Conservation (phyloP, 2,888 invertebrate genomes). For the Ptilodon capucinus region DNA sequence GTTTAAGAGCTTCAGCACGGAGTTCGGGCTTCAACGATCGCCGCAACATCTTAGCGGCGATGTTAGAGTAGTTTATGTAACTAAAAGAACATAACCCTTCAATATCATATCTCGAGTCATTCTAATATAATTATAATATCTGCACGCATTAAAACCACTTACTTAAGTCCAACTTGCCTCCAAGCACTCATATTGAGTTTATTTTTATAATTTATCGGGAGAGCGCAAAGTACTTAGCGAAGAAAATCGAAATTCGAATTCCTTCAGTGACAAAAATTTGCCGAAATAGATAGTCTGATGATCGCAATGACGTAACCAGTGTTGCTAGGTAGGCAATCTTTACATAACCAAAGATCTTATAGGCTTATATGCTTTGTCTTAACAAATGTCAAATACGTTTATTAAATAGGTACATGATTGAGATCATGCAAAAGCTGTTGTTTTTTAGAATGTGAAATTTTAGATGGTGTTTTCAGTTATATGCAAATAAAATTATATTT, state of each 20-base stretch:
- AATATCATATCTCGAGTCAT: neutral
- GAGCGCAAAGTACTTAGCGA: slow-evolving; percentile 2
- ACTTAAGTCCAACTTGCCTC: slow-evolving; percentile 94
- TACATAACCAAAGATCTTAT: no score
- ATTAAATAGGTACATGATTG: no score
- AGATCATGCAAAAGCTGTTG: no score
- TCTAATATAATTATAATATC: neutral
- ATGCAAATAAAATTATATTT: no score
- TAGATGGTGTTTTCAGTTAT: no score
- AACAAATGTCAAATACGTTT: no score
- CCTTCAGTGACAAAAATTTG: neutral
- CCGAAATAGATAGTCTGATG: neutral
- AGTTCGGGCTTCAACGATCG: slow-evolving; percentile 90
- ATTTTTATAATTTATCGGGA: slow-evolving; percentile 11
- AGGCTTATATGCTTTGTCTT: no score
- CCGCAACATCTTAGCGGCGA: slow-evolving; percentile 93
- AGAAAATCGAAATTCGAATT: slow-evolving; percentile 19
- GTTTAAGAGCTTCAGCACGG: slow-evolving; percentile 87
- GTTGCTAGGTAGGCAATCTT: no score
- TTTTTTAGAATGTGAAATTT: no score
- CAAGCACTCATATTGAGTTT: slow-evolving; percentile 86
- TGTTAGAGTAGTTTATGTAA: slow-evolving; percentile 97
- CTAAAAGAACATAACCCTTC: slow-evolving; percentile 71
- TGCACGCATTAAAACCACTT: slow-evolving; percentile 56
- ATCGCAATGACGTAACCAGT: neutral